Percentiles rank a stretch among this genome's conserved stretches.
These are phyloP conservation scores for Latrodectus geometricus DNA, from an alignment of 1,140 invertebrate genomes.

Conservation along the genomic window DNA sequence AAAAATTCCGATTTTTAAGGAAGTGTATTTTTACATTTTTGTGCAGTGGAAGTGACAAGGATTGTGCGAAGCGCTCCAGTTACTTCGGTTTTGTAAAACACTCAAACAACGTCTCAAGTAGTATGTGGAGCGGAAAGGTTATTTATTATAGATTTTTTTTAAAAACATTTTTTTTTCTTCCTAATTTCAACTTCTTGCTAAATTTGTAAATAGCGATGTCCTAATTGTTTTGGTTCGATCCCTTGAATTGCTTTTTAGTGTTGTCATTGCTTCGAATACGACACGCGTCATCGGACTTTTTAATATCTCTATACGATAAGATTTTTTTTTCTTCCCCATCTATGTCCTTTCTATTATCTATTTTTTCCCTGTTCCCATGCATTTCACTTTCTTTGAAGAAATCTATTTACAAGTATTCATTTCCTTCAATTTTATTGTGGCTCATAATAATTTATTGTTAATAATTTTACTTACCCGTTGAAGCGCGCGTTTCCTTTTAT, in stretches of 20 bases:
- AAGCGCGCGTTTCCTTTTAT: too few relatives aligned
- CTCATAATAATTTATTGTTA: too few relatives aligned
- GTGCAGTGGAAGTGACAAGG: neutral
- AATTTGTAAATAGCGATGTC: conserved; percentile 35
- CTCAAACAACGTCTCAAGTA: conserved; percentile 20
- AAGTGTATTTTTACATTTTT: conserved; percentile 1
- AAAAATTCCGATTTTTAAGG: neutral
- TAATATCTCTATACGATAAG: neutral
- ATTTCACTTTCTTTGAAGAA: too few relatives aligned
- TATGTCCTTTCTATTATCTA: too few relatives aligned
- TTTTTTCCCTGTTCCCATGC: too few relatives aligned
- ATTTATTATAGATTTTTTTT: too few relatives aligned
- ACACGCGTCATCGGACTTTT: neutral
- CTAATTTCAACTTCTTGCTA: conserved; percentile 28
- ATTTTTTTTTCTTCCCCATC: too few relatives aligned
- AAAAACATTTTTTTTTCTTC: neutral
- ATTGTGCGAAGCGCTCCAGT: conserved; percentile 34
- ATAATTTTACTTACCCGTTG: too few relatives aligned
- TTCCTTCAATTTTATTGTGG: too few relatives aligned
- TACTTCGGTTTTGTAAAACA: conserved; percentile 18
- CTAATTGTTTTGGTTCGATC: conserved; percentile 24
- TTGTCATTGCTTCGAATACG: neutral
- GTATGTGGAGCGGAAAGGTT: conserved; percentile 51
- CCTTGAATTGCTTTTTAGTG: neutral
- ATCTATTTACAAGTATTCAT: too few relatives aligned